phyloP scores from a whole-genome alignment of 2,888 invertebrate genomes.

The Blastobasis lacticolella region DNA sequence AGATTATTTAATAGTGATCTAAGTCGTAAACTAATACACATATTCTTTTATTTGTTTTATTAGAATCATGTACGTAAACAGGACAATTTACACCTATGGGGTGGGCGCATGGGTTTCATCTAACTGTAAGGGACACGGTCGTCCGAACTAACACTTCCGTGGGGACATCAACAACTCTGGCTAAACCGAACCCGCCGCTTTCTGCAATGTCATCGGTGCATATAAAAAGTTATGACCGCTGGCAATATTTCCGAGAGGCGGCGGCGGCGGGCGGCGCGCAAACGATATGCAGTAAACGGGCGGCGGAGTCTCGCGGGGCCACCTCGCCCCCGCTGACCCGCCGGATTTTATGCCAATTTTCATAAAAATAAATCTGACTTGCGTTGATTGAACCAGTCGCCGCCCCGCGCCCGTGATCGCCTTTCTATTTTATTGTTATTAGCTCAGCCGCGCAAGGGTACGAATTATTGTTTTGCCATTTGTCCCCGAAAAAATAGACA shows the following conservation, averaged over 20 bases:
- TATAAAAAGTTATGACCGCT: conserved; percentile 74
- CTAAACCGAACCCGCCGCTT: conserved; percentile 44
- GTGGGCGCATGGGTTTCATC: no score
- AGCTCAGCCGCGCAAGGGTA: conserved; percentile 65
- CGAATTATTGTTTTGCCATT: conserved; percentile 72
- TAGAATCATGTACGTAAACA: no score
- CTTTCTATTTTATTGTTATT: conserved; percentile 74
- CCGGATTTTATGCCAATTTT: conserved; percentile 73
- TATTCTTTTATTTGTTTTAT: no score
- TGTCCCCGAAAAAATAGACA: conserved; percentile 56
- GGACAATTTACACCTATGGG: no score
- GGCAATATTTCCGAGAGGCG: conserved; percentile 66
- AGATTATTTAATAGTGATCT: no score
- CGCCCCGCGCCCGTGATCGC: conserved; percentile 58
- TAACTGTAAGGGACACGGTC: no score
- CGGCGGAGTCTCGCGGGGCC: conserved; percentile 71
- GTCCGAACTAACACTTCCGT: neutral
- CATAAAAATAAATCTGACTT: conserved; percentile 74
- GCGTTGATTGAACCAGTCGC: conserved; percentile 72
- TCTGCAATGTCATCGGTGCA: conserved; percentile 73
- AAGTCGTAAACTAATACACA: no score
- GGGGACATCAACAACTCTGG: conserved; percentile 30
- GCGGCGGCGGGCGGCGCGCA: conserved; percentile 51
- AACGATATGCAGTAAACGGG: conserved; percentile 74
- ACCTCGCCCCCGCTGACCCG: conserved; percentile 63